Conservation (phyloP, 1,140 invertebrate species). For the Bilobella aurantiaca region DNA sequence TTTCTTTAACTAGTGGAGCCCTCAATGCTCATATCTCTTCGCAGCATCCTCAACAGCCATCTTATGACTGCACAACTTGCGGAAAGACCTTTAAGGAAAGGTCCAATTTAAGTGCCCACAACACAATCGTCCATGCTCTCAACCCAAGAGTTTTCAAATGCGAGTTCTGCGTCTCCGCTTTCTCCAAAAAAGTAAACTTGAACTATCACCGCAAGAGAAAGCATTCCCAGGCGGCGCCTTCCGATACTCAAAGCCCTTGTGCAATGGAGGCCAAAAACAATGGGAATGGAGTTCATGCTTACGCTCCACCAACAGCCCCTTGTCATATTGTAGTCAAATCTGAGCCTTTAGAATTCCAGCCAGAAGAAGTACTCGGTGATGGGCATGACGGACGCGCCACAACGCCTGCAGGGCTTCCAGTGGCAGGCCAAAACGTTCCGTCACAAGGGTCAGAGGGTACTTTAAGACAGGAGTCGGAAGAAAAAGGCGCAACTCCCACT, state of each 20-base stretch:
- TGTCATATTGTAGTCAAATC: too few relatives aligned
- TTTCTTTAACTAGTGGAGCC: constrained; percentile 25
- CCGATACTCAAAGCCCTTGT: not conserved
- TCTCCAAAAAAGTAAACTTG: constrained; percentile 32
- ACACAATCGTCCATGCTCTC: constrained; percentile 28
- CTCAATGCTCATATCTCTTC: constrained; percentile 29
- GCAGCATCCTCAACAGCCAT: constrained; percentile 20
- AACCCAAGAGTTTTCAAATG: constrained; percentile 31
- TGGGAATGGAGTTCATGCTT: constrained; percentile 1
- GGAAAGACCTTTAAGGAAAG: constrained; percentile 29
- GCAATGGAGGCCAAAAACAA: constrained; percentile 4
- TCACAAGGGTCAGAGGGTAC: too few relatives aligned
- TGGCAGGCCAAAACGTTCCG: too few relatives aligned
- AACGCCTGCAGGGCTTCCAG: too few relatives aligned
- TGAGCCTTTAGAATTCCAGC: too few relatives aligned
- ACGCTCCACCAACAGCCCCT: too few relatives aligned
- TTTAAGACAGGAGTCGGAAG: constrained; percentile 7
- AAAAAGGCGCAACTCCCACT: constrained; percentile 13
- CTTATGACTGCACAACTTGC: constrained; percentile 26
- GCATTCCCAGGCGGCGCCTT: constrained; percentile 19
- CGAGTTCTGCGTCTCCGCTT: constrained; percentile 28
- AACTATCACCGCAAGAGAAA: constrained; percentile 32
- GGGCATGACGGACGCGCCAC: too few relatives aligned
- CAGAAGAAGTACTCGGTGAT: not conserved
- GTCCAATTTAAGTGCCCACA: constrained; percentile 21